Base-by-base conservation (phyloP, 2,888 invertebrate genomes). In the Achlya flavicornis region DNA sequence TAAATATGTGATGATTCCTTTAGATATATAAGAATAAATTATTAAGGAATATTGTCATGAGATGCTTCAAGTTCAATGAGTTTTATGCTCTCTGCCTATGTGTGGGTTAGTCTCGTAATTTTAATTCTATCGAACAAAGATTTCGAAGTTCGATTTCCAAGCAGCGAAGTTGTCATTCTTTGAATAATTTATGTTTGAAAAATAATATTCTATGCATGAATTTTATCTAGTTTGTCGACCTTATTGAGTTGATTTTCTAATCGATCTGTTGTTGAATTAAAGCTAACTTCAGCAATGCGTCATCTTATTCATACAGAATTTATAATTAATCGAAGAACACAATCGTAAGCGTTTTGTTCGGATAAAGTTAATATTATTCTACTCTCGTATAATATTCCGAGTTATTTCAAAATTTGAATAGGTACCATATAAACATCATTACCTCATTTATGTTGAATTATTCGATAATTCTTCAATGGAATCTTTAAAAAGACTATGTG, bases 231-330 rank as follows among this genome's bases (percentile, higher is more conserved):
- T 60, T 41, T 60, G 60, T 60, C 19, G 41, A 60, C 60, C 41
- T 60, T 16, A 26, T 41, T 26, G 60, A 19, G 16, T 71, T 71
- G 26, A 61, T 58, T 62, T 70, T 58, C 63, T 66, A 67, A 70
- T 71, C 66, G 71, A 73, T 61, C 61, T 61, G 65, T 64, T 64
- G 68, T 48, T 16, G 33, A 46, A n/a, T 0, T n/a, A 10, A 58
- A n/a, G 8, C 2, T 35, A 41, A 60, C n/a, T 41, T 41, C 11
- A 43, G 26, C 16, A 19, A 53, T 53, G 48, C 53, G 19, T 53
- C 53, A 19, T 19, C 19, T 16, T 19, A 6, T 48, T 53, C 8
- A 53, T 53, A 10, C 5, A 19, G 7, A 53, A 8, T 53, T 19
- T 14, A 0, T 19, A n/a, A 53, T 53, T 19, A 10, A 10, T 53